These are phyloP conservation scores for Deroptyus accipitrinus DNA, from an alignment of 2,113 vertebrate species.

Conservation along the genomic window DNA sequence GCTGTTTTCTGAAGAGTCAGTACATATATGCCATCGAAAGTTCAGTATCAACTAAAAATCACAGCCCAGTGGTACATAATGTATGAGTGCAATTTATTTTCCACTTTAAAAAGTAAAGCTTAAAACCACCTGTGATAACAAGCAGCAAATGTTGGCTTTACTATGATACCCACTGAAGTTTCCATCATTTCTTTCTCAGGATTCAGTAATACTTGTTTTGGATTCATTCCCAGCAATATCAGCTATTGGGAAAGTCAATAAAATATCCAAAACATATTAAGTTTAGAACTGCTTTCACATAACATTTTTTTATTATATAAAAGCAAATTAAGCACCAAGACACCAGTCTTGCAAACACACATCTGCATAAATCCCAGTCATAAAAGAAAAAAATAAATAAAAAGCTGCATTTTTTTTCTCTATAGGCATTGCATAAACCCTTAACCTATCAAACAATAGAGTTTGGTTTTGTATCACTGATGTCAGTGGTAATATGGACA, in stretches of 20 bases:
- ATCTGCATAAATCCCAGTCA: neutral
- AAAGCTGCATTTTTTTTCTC: neutral
- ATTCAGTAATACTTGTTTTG: neutral
- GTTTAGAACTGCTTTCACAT: neutral
- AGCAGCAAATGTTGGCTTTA: neutral
- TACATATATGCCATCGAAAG: neutral
- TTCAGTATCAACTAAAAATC: neutral
- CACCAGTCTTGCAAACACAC: neutral
- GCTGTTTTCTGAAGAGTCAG: neutral
- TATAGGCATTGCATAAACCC: neutral
- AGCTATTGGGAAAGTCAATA: neutral
- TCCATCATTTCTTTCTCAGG: neutral
- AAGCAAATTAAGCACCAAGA: neutral
- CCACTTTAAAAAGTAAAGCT: constrained; percentile 3
- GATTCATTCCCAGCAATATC: neutral
- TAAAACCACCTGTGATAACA: neutral
- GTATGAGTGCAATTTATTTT: neutral
- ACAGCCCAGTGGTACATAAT: neutral
- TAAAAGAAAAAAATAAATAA: neutral
- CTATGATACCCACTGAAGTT: neutral
- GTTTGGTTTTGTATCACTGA: neutral
- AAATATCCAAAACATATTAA: neutral
- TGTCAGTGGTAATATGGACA: neutral
- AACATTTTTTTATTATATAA: neutral
- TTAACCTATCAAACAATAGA: neutral